Percentiles rank a stretch among this genome's conserved stretches.
phyloP scores from a whole-genome alignment of 1,140 invertebrate species.

The Drosophila ohnishii region DNA sequence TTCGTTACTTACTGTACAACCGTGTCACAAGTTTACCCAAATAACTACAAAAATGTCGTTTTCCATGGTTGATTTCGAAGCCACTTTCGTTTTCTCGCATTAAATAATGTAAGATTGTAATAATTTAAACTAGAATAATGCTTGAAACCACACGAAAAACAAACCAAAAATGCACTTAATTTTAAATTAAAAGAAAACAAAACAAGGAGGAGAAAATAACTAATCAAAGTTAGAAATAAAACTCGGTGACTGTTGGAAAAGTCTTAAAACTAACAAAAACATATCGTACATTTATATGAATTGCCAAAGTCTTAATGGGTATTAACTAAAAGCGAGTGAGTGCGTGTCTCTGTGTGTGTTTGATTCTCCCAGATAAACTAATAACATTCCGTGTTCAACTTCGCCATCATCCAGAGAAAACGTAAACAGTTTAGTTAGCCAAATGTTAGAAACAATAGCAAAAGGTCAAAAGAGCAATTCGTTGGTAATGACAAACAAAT shows the following conservation, averaged over 20 bases:
- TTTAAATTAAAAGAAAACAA: slow-evolving; percentile 24
- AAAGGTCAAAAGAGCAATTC: slow-evolving; percentile 40
- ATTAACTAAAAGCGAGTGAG: slow-evolving; percentile 42
- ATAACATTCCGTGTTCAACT: slow-evolving; percentile 72
- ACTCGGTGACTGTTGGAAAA: slow-evolving; percentile 76
- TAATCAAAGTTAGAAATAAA: slow-evolving; percentile 70
- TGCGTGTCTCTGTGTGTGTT: slow-evolving; percentile 48
- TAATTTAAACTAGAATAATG: slow-evolving; percentile 26
- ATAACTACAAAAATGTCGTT: slow-evolving; percentile 2
- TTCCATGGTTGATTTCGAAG: slow-evolving; percentile 11
- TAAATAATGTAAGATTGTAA: slow-evolving; percentile 32
- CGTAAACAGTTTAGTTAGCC: slow-evolving; percentile 70
- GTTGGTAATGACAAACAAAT: slow-evolving; percentile 24
- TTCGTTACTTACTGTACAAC: slow-evolving; percentile 21
- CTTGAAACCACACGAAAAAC: slow-evolving; percentile 25
- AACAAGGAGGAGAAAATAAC: slow-evolving; percentile 22
- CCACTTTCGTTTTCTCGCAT: slow-evolving; percentile 14
- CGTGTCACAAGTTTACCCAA: not conserved
- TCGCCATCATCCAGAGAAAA: slow-evolving; percentile 42
- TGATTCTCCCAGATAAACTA: slow-evolving; percentile 37
- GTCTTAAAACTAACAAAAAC: slow-evolving; percentile 82
- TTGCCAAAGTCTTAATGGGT: slow-evolving; percentile 80
- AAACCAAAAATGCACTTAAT: slow-evolving; percentile 53
- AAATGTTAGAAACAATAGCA: slow-evolving; percentile 64
- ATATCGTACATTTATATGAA: slow-evolving; percentile 81